Evolutionary conservation across 2,888 invertebrate species (phyloP), one percentile per base, ranked within the genome.

Genomic region (Cotesia congregata): DNA sequence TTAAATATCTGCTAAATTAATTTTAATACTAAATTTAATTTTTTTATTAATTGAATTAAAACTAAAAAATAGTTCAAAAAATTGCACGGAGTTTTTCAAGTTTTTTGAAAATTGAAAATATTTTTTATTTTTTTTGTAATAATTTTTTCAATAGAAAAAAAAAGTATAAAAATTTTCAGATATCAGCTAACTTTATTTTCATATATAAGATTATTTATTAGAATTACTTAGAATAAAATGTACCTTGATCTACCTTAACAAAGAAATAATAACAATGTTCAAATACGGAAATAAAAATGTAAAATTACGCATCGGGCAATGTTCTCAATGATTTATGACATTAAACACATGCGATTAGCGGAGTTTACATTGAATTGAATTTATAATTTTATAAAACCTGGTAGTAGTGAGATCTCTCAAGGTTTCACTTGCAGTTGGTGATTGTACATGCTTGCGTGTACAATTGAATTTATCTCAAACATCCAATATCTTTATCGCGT

Each of bases 251-350:
- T 40, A 41, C 39, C 17, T 17, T n/a, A 64, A 72, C 64, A 72
- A 50, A 64, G 64, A 41, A 62, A 17, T 39, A 61, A 30, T 17
- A 7, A 4, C 4, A 15, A 62, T 71, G 41, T 9, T 30, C 2
- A 39, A 64, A 72, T 64, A 6, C 64, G 64, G 72, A 72, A 72
- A 72, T 61, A 17, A 62, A 12, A 69, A 69, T 15, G 6, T 15
- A 9, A 12, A 40, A 38, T 41, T 64, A 71, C 71, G 59, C 71
- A 71, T 71, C 71, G 71, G 38, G 15, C 64, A 72, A 64, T 41
- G 64, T 72, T 64, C 30, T 50, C 6, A 17, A 30, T 59, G 60
- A 50, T 50, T 50, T 50, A 50, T 50, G 50, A 50, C 50, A 12
- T 50, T 0, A 50, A 50, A 12, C 7, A 50, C 12, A 50, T 50